Percentiles rank a stretch among this genome's conserved stretches.
Conservation (phyloP, 2,888 invertebrate species). For the Harmothoe impar region DNA sequence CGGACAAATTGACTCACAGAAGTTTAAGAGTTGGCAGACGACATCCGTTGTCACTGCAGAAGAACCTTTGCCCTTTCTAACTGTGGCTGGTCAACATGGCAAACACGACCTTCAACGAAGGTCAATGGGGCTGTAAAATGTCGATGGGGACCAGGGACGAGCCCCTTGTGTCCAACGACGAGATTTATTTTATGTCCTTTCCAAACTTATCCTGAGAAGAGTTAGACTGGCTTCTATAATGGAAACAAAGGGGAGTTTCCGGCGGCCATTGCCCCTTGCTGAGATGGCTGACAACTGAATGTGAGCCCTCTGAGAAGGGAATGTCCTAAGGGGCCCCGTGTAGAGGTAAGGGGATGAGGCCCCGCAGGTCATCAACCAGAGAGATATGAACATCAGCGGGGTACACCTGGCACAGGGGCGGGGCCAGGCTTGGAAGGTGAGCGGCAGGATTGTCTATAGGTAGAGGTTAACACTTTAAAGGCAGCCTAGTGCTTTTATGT, state of each 20-base stretch:
- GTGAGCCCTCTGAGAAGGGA: background rate
- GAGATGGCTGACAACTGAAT: too few relatives aligned
- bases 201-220: background rate
- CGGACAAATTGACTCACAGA: too few relatives aligned
- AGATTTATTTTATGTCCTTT: background rate
- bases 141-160: conserved; percentile 18
- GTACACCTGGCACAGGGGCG: background rate
- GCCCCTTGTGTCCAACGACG: background rate
- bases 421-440: background rate
- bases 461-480: background rate
- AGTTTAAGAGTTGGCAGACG: background rate
- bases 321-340: background rate
- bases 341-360: background rate
- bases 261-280: background rate
- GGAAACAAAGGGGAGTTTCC: background rate
- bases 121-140: conserved; percentile 7
- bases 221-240: background rate
- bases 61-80: conserved; percentile 38
- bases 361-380: background rate
- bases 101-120: background rate
- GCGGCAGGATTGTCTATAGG: background rate
- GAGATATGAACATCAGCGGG: conserved; percentile 11
- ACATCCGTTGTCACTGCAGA: conserved; percentile 11
- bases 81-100: background rate
- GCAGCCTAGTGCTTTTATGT: too few relatives aligned